Evolutionary conservation across 2,888 invertebrate genomes (phyloP), one percentile per base, ranked within the genome.

Genomic region (Eupithecia insigniata): DNA sequence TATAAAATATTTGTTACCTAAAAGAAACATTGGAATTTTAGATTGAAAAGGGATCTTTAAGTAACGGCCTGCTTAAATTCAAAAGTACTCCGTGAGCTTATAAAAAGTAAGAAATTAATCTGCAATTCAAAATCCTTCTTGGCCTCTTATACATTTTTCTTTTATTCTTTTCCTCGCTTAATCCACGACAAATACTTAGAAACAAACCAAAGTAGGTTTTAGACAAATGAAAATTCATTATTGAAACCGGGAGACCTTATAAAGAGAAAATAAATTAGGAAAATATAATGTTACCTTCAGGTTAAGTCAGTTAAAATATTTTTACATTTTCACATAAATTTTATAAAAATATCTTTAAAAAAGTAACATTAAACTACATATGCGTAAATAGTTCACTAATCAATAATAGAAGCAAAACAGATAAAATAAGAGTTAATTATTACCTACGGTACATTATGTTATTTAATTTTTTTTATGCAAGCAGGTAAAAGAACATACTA

Each of bases 71-170:
- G 82, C 85, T 86, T 87, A 87, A 85, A 88, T 87, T 87, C 85
- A 86, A 84, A 85, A 87, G 86, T 86, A 83, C 83, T 84, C 81
- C 80, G 82, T 26, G 84, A 87, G 86, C 87, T 89, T 87, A 88
- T 88, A 87, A 88, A 87, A 89, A 87, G 88, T 87, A 89, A 88
- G 88, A 88, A 89, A 89, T 90, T 90, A 90, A 90, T 90, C 90
- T 90, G 86, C 90, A 90, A 89, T 90, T 90, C 90, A 88, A 89
- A 90, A 87, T 88, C 85, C 82, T 83, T 84, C 84, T 85, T 85
- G 84, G 82, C 85, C 84, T 85, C 84, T 83, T 86, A 84, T 83
- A 84, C 80, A 71, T 71, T 74, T 82, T 85, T 85, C 80, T 81
- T 79, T 82, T 76, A 81, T 85, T 86, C 79, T 79, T 83, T 85